These are phyloP conservation scores for Pygoscelis antarcticus DNA, from an alignment of 2,113 vertebrate species.

Conservation along the genomic window DNA sequence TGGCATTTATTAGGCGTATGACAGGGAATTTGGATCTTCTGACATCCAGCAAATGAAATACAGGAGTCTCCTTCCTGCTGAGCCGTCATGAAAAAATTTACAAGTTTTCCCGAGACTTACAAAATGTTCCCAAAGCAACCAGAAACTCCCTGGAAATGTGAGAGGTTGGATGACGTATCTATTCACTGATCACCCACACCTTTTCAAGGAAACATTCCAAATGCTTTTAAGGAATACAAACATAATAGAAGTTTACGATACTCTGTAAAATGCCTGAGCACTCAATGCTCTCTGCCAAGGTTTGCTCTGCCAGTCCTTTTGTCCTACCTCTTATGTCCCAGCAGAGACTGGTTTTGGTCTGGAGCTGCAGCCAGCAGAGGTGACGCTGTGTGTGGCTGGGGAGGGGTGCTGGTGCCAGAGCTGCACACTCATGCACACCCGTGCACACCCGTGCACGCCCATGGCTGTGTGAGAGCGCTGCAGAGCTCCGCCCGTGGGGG, in stretches of 20 bases:
- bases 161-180: not conserved
- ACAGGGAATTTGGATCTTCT: not conserved
- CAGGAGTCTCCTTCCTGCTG: not conserved
- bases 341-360: not conserved
- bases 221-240: not conserved
- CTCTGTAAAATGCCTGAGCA: not conserved
- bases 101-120: no score
- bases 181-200: not conserved
- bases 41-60: not conserved
- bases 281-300: rapidly evolving
- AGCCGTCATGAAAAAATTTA: not conserved
- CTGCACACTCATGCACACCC: not conserved
- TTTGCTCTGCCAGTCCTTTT: not conserved
- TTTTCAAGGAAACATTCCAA: not conserved
- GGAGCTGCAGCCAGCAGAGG: not conserved
- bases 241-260: rapidly evolving
- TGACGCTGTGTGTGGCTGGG: not conserved
- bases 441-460: no score
- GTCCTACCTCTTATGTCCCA: not conserved
- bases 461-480: not conserved
- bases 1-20: rapidly evolving
- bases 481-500: not conserved
- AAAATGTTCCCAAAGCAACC: not conserved
- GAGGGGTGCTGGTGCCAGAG: not conserved
- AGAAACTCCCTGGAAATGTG: not conserved